Base-by-base conservation (phyloP, 2,888 invertebrate species). In the Tetropium fuscum region DNA sequence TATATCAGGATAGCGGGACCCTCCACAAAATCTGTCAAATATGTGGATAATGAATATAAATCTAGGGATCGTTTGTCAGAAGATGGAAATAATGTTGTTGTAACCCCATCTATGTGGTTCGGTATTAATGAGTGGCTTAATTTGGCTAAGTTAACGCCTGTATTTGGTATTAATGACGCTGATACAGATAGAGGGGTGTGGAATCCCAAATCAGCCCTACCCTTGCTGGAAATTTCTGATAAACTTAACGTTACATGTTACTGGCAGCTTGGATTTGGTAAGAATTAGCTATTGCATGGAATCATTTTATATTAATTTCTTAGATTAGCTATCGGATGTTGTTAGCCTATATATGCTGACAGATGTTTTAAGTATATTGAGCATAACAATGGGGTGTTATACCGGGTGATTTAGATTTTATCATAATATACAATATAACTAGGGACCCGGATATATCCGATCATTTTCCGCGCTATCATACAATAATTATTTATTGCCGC, bases 181-280 rank as follows among this genome's bases (percentile, higher is more conserved):
- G 82, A 84, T 38, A 83, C 84, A 62, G 82, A 79, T 8, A 71
- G 75, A 0, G 83, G 83, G 0, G 83, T 84, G 0, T 93, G 92
- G 91, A 87, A 92, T 73, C 86, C 91, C 0, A 87, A 87, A 70
- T 85, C 89, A 0, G 86, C 90, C 0, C 74, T 88, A 32, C 84
- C 87, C 22, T 85, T 94, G 10, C 82, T 95, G 43, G 87, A 89
- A 2, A 86, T 89, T 44, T 89, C 90, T 3, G 87, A 90, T 59
- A 84, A 86, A 71, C 85, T 88, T 58, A 86, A 87, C 27, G 85
- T 87, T 4, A 85, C 87, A 57, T 86, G 89, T 16, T 87, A 85
- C 65, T 93, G 91, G 91, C 91, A 93, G 78, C 78, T 92, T 13
- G 90, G 90, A 53, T 88, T 88, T 75, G 90, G 91, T 91, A 79